A percentile compares a stretch with the other conserved stretches of the same genome.
phyloP scores from a whole-genome alignment of 1,140 invertebrate species.

The Papilio helenus region DNA sequence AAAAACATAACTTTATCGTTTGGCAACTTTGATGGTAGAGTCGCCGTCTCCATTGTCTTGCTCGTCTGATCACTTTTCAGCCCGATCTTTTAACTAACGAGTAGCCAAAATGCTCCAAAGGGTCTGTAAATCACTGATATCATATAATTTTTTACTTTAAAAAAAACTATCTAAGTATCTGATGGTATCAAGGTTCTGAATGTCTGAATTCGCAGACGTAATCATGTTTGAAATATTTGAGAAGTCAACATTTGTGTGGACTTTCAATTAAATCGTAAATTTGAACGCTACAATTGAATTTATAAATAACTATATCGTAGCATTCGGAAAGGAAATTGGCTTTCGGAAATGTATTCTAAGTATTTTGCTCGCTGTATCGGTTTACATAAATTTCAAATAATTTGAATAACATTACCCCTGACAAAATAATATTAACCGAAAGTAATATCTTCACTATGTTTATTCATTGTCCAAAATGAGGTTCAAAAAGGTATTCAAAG shows the following conservation, averaged over 20 bases:
- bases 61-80: neutral
- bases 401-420: neutral
- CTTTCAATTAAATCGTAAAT: neutral
- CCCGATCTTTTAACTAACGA: neutral
- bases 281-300: neutral
- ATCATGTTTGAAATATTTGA: neutral
- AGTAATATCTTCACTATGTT: neutral
- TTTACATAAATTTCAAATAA: conserved; percentile 10
- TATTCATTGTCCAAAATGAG: neutral
- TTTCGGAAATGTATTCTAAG: conserved; percentile 2
- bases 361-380: neutral
- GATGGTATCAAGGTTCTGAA: neutral
- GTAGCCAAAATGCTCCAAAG: neutral
- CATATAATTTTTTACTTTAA: too few species aligned
- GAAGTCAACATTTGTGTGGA: neutral
- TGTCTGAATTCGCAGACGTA: neutral
- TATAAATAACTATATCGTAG: neutral
- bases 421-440: neutral
- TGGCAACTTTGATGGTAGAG: neutral
- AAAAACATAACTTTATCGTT: neutral
- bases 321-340: neutral
- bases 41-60: neutral
- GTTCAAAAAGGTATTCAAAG: neutral
- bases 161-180: too few species aligned
- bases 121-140: neutral